Percentiles rank a stretch among this genome's conserved stretches.
phyloP scores from a whole-genome alignment of 2,113 vertebrate species.

The Actinemys pallida region DNA sequence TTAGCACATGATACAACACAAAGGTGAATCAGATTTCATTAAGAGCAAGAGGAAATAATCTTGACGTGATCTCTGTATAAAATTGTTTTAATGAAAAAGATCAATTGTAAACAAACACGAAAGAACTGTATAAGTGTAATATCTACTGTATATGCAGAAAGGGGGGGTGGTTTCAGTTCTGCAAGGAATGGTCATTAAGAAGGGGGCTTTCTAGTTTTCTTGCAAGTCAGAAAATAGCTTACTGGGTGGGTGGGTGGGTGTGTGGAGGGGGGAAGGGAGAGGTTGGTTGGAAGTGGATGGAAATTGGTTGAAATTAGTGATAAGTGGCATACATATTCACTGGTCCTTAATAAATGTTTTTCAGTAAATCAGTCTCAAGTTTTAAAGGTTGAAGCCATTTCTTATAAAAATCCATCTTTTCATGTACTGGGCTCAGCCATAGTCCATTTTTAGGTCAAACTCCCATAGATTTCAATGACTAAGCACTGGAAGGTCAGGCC shows the following conservation, averaged over 20 bases:
- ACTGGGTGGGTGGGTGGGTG: too few species aligned
- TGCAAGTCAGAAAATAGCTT: neutral
- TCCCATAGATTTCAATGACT: neutral
- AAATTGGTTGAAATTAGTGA: neutral
- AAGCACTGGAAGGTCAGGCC: neutral
- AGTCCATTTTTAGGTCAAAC: conserved; percentile 42
- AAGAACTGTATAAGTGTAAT: conserved; percentile 41
- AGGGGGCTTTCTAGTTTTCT: neutral
- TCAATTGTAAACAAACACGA: conserved; percentile 28
- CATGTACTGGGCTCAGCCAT: neutral
- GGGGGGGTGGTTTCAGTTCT: conserved; percentile 40
- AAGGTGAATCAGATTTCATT: neutral
- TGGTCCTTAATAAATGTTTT: conserved; percentile 58
- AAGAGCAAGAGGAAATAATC: conserved; percentile 55
- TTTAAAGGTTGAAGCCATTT: conserved; percentile 13
- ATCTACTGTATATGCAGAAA: conserved; percentile 24
- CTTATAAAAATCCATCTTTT: neutral
- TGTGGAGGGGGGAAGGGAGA: neutral
- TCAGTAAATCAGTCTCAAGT: conserved; percentile 6
- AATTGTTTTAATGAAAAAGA: neutral
- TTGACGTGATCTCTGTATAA: conserved; percentile 17
- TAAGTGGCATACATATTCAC: conserved; percentile 6
- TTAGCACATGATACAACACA: neutral
- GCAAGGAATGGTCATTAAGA: neutral
- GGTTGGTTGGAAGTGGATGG: neutral